Evolutionary conservation across 1,140 invertebrate species (phyloP).

Genomic region (Camponotus pennsylvanicus): DNA sequence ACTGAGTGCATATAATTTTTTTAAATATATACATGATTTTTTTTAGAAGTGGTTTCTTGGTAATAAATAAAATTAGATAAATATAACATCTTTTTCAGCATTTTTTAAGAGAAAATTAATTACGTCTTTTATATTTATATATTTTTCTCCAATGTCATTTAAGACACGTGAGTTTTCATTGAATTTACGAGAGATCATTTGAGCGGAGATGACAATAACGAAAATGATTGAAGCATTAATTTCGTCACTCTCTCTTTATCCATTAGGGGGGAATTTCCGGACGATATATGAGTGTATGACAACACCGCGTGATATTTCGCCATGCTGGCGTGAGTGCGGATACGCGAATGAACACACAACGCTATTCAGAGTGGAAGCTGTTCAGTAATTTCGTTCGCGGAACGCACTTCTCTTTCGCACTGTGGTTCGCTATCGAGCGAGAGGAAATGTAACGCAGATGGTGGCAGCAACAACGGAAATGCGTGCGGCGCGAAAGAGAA

Average conservation of each 20-base stretch:
- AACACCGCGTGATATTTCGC: constrained; percentile 53
- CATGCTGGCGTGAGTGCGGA: constrained; percentile 14
- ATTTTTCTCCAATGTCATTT: not conserved
- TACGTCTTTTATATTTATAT: not conserved
- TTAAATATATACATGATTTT: not conserved
- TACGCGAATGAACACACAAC: constrained; percentile 43
- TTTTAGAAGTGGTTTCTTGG: too few species aligned
- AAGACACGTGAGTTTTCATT: not conserved
- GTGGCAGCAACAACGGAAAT: not conserved
- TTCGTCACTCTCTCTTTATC: constrained; percentile 46
- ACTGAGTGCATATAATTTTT: not conserved
- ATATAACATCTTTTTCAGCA: not conserved
- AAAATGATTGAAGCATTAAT: constrained; percentile 66
- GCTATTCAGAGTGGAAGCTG: constrained; percentile 54
- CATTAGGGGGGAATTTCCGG: constrained; percentile 46
- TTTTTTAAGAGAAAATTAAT: not conserved
- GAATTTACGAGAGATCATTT: constrained; percentile 27
- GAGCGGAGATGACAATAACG: constrained; percentile 54
- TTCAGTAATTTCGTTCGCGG: constrained; percentile 54
- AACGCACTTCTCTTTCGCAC: constrained; percentile 34
- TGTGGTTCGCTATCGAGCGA: constrained; percentile 7
- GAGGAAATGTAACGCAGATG: constrained; percentile 33
- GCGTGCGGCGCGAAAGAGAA: constrained; percentile 13
- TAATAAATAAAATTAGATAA: not conserved
- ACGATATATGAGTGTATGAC: constrained; percentile 43